Conservation (phyloP, 2,797 vertebrate species). For the Cercopithecus petaurista region DNA sequence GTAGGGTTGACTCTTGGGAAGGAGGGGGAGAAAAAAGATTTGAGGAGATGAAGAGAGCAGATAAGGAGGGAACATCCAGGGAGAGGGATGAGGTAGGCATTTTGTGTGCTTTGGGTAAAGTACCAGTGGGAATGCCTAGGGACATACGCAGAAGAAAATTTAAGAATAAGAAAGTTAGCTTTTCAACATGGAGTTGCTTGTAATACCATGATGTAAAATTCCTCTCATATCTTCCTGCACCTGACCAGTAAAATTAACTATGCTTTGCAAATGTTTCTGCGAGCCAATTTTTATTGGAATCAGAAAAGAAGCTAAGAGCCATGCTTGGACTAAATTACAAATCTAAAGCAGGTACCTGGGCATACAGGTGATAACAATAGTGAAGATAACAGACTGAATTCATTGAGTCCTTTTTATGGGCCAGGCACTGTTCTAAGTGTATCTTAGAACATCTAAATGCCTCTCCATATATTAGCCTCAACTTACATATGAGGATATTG, state of each 20-base stretch:
- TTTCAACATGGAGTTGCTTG: background rate
- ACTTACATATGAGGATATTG: background rate
- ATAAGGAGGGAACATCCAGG: background rate
- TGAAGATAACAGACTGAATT: background rate
- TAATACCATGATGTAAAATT: background rate
- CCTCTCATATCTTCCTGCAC: background rate
- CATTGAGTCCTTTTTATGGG: background rate
- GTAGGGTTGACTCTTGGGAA: background rate
- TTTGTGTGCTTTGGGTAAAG: background rate
- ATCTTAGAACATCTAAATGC: background rate
- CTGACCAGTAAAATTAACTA: background rate
- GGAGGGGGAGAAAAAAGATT: background rate
- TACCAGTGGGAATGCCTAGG: background rate
- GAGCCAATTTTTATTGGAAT: background rate
- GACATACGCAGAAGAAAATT: background rate
- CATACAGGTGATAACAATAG: background rate
- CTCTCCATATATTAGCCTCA: background rate
- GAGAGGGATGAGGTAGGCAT: too few relatives aligned
- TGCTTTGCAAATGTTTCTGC: slow-evolving; percentile 29
- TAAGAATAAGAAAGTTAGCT: background rate
- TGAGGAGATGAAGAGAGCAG: background rate
- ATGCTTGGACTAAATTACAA: background rate
- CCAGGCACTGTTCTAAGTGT: too few relatives aligned
- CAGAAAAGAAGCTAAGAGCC: background rate
- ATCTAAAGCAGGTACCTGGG: background rate